phyloP scores from a whole-genome alignment of 1,140 invertebrate genomes.

The Monomorium pharaonis region DNA sequence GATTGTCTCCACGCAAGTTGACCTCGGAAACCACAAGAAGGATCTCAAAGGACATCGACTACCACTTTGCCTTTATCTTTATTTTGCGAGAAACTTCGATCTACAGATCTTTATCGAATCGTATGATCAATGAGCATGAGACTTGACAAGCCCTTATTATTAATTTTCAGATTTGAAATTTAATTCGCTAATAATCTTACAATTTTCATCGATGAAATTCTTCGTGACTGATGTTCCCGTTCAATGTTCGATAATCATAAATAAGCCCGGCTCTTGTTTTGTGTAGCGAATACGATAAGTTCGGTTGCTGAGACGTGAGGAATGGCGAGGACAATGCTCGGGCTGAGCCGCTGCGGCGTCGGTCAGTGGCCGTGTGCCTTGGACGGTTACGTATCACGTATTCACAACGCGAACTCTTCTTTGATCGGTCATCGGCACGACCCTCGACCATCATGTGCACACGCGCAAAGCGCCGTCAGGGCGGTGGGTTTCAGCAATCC shows the following conservation, averaged over 20 bases:
- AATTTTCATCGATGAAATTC: not conserved
- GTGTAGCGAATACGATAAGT: conserved; percentile 10
- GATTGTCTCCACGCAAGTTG: conserved; percentile 24
- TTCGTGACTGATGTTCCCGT: not conserved
- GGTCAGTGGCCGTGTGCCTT: conserved; percentile 79
- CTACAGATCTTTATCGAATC: not conserved
- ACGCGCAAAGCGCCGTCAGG: conserved; percentile 18
- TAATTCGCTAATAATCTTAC: not conserved
- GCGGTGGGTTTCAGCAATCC: conserved; percentile 21
- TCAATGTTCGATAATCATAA: not conserved
- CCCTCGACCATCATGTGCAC: conserved; percentile 72
- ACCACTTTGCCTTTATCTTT: not conserved
- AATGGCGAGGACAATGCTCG: conserved; percentile 77
- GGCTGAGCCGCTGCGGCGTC: conserved; percentile 67
- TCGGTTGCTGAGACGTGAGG: conserved; percentile 26
- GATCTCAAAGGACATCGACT: conserved; percentile 16
- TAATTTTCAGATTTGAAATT: not conserved
- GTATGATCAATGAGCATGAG: not conserved
- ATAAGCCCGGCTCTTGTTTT: not conserved
- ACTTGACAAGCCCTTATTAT: not conserved
- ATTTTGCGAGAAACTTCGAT: not conserved
- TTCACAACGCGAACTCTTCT: conserved; percentile 80
- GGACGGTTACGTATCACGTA: conserved; percentile 82
- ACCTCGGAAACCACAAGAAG: conserved; percentile 10
- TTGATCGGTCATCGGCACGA: conserved; percentile 83